Evolutionary conservation across 2,797 vertebrate genomes (phyloP), one percentile per base, ranked within the genome.

Genomic region (Siniperca undulata): DNA sequence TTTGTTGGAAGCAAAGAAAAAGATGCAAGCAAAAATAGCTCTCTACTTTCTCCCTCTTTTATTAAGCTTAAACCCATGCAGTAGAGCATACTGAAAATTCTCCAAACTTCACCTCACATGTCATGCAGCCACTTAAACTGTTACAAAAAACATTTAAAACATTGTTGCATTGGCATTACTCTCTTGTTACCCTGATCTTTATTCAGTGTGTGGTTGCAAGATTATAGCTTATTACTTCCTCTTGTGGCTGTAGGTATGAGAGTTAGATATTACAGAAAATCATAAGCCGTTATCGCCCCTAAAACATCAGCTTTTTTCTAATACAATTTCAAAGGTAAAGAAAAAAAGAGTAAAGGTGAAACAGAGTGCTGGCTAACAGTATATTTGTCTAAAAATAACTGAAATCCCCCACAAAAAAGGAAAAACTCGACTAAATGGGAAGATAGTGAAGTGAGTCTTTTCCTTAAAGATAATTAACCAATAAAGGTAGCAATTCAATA

Each of bases 191-290:
- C 46, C 7, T 50, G 27, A 50, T 50, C 3, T 36, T 34, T 12
- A 53, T 20, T n/a, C 13, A 1, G 22, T 64, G 13, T 69, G 1
- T 17, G 44, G 34, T 59, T 48, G 27, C 20, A 71, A 36, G 68
- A 73, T 56, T n/a, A 56, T 64, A 55, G 30, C 1, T 8, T 58
- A 34, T 64, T 50, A 11, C 59, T 52, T 20, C 17, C n/a, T 69
- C 40, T 78, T 13, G 50, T 66, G 81, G 30, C 16, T 73, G 42
- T 24, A 52, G 6, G 20, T 40, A 40, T 67, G 11, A 56, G 16
- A 67, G 40, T 30, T 10, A 64, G 77, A 38, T 67, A 46, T 61
- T 60, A 22, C n/a, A 59, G 5, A 42, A 60, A 59, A 61, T 68
- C 34, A n/a, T 8, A 14, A 34, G 20, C 0, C 1, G 7, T 60